Conservation (phyloP, 1,140 invertebrate species). For the Zaprionus kolodkinae region DNA sequence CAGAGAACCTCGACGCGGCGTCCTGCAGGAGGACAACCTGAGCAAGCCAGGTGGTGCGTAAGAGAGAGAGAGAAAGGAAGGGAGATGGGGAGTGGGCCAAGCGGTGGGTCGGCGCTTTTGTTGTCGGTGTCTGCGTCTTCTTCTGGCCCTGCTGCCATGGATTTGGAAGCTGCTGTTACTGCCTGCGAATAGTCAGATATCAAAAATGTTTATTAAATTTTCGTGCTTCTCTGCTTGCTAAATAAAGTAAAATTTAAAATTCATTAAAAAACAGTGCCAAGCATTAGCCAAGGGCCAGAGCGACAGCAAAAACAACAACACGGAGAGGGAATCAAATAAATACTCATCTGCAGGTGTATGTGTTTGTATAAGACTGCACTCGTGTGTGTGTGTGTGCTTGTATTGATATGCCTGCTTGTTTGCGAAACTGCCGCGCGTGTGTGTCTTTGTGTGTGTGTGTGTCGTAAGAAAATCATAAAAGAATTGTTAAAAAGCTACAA, state of each 20-base stretch:
- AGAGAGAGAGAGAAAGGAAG: background rate
- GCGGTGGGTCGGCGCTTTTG: background rate
- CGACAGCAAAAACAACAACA: slow-evolving; percentile 18
- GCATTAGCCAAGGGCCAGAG: slow-evolving; percentile 55
- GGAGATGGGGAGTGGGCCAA: background rate
- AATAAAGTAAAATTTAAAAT: slow-evolving; percentile 68
- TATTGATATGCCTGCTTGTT: slow-evolving; percentile 51
- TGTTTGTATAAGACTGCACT: background rate
- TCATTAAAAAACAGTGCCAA: slow-evolving; percentile 69
- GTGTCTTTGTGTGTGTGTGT: slow-evolving; percentile 13
- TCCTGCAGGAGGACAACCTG: background rate
- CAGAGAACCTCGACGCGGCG: slow-evolving; percentile 39
- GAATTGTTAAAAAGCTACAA: slow-evolving; percentile 49
- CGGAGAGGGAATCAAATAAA: slow-evolving; percentile 1
- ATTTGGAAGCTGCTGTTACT: slow-evolving; percentile 30
- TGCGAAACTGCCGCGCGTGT: slow-evolving; percentile 4
- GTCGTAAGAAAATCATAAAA: slow-evolving; percentile 66
- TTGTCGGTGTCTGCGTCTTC: slow-evolving; percentile 16
- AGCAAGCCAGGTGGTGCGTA: background rate
- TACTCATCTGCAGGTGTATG: background rate
- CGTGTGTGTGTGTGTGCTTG: slow-evolving; percentile 6
- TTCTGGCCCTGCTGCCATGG: slow-evolving; percentile 31
- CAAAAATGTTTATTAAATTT: slow-evolving; percentile 65
- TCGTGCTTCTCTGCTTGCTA: slow-evolving; percentile 16
- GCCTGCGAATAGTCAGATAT: slow-evolving; percentile 48